A percentile compares a stretch with the other conserved stretches of the same genome.
Evolutionary conservation across 1,140 invertebrate species (phyloP).

Genomic region (Euura lappo): DNA sequence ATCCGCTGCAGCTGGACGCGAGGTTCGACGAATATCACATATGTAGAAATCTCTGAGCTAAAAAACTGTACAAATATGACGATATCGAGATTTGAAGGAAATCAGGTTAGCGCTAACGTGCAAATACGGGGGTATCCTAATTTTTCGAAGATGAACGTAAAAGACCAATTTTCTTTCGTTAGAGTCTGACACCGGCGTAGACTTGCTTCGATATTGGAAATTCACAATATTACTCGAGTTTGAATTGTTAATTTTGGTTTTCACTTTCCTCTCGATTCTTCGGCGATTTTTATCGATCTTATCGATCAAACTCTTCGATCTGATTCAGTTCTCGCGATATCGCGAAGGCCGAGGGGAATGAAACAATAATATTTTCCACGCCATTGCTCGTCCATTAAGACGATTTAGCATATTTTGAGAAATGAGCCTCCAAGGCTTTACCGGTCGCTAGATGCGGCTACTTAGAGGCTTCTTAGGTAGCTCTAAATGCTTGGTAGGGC

Average conservation of each 20-base stretch:
- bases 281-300: too few species aligned
- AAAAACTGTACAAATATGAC: not conserved
- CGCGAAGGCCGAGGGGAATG: too few species aligned
- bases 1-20: not conserved
- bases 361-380: conserved; percentile 31
- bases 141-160: not conserved
- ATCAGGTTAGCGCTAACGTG: not conserved
- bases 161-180: not conserved
- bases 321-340: too few species aligned
- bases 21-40: not conserved
- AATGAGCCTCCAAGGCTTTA: conserved; percentile 21
- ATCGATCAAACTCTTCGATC: too few species aligned
- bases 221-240: too few species aligned
- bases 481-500: conserved; percentile 58
- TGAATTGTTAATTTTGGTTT: too few species aligned
- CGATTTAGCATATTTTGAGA: conserved; percentile 54
- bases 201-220: too few species aligned
- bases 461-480: not conserved
- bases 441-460: not conserved
- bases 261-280: too few species aligned
- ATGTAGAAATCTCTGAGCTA: not conserved
- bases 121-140: not conserved
- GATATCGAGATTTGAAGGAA: not conserved
- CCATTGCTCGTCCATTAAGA: conserved; percentile 41
- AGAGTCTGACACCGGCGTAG: too few species aligned